Percentiles rank a stretch among this genome's conserved stretches.
Conservation (phyloP, 2,797 vertebrate genomes). For the Chrysocyon brachyurus region DNA sequence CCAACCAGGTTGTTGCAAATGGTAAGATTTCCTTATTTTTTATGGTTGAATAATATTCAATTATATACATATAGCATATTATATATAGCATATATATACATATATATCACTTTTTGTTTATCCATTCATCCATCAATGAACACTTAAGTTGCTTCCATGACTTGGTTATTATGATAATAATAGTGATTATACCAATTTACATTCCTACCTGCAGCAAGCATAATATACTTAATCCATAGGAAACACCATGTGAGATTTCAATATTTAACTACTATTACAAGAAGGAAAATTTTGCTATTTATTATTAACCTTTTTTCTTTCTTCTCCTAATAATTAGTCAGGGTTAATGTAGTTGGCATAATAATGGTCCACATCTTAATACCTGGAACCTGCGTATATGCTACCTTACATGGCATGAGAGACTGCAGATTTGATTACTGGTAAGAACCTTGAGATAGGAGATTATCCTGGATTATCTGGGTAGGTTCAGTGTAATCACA, state of each 20-base stretch:
- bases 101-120: background rate
- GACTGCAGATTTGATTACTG: background rate
- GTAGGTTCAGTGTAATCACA: background rate
- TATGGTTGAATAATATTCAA: background rate
- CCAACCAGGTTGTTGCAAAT: background rate
- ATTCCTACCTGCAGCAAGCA: background rate
- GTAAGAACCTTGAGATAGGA: background rate
- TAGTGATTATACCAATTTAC: background rate
- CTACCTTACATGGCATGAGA: background rate
- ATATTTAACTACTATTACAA: background rate
- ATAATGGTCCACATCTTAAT: background rate
- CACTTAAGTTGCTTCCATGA: background rate
- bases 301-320: background rate
- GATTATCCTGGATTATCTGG: background rate
- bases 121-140: background rate
- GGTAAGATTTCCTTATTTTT: background rate
- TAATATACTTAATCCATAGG: background rate
- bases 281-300: background rate
- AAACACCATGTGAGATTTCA: background rate
- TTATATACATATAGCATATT: background rate
- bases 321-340: background rate
- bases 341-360: background rate
- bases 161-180: background rate
- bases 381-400: background rate
- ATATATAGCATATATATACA: background rate